Base-by-base conservation (phyloP, 2,113 vertebrate species). In the Dryoscopus gambensis region DNA sequence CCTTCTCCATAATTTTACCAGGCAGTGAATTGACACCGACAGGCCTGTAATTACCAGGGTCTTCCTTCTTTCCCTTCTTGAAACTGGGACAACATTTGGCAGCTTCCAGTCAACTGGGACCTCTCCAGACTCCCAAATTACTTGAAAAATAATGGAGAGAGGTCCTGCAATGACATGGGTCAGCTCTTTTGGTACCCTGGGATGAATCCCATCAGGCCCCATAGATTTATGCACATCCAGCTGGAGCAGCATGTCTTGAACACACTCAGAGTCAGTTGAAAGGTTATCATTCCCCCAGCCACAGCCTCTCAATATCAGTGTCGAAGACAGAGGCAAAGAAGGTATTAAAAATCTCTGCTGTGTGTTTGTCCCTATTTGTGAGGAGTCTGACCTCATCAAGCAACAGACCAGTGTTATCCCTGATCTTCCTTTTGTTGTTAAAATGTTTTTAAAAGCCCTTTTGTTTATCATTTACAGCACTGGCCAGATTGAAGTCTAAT, bases 151-250 rank as follows among this genome's bases (percentile, higher is more conserved):
- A 81, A 50, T 25, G 18, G 40, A 67, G 10, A 35, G 8, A 71
- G 6, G 5, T 52, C 25, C 35, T 20, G 6, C 15, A 16, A 64
- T 15, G 7, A n/a, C 35, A 39, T 31, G 1, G 0, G 21, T 15
- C 35, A 65, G 40, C 8, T 44, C 22, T 70, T 70, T n/a, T 21
- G 44, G 30, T 27, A 49, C 14, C 3, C 31, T 53, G 24, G 19
- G 35, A 75, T 37, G 10, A 70, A 69, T 42, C 23, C 13, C n/a
- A 42, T 39, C 1, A 2, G 25, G 44, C 3, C 49, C 17, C 35
- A 70, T 2, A 55, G 15, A 70, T 33, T 68, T 63, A 63, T 18
- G 11, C 2, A 6, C 8, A 69, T 11, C 4, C 37, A 69, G 44
- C 10, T 69, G 21, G 31, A 87, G 44, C 10, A 64, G 35, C 21